phyloP scores from a whole-genome alignment of 1,140 invertebrate species.

The Bilobella aurantiaca region DNA sequence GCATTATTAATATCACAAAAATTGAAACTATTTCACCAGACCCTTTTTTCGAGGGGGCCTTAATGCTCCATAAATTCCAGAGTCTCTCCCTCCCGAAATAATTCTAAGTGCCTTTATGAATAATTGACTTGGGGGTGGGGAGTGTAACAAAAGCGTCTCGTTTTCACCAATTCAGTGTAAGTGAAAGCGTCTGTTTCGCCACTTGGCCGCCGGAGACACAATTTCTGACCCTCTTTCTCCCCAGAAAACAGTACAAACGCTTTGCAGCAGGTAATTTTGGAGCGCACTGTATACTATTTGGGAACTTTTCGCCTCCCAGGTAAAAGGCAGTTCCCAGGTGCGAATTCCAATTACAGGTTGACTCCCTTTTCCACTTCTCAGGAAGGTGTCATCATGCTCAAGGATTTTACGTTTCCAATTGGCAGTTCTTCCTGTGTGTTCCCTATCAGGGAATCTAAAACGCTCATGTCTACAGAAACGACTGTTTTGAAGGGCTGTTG shows the following conservation, averaged over 20 bases:
- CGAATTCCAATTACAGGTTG: not conserved
- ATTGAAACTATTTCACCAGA: too few species aligned
- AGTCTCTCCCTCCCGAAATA: too few species aligned
- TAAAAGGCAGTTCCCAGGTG: not conserved
- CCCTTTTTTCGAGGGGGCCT: too few species aligned
- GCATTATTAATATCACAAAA: slow-evolving; percentile 5
- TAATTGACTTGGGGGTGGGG: too few species aligned
- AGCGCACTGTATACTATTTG: not conserved
- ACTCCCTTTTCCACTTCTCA: not conserved
- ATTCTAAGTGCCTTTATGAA: too few species aligned
- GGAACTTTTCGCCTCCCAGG: not conserved
- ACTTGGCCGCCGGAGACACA: too few species aligned
- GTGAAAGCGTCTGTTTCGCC: too few species aligned
- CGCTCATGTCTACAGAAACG: not conserved
- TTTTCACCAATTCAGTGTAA: too few species aligned
- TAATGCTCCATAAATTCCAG: too few species aligned
- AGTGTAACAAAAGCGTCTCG: too few species aligned
- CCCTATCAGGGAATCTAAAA: not conserved
- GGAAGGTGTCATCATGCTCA: not conserved
- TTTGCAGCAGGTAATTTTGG: not conserved
- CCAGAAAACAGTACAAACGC: too few species aligned
- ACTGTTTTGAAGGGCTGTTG: not conserved
- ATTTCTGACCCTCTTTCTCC: too few species aligned
- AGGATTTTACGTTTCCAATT: not conserved
- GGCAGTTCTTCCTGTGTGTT: slow-evolving; percentile 2